phyloP scores from a whole-genome alignment of 2,888 invertebrate species.

The Phortica okadai region DNA sequence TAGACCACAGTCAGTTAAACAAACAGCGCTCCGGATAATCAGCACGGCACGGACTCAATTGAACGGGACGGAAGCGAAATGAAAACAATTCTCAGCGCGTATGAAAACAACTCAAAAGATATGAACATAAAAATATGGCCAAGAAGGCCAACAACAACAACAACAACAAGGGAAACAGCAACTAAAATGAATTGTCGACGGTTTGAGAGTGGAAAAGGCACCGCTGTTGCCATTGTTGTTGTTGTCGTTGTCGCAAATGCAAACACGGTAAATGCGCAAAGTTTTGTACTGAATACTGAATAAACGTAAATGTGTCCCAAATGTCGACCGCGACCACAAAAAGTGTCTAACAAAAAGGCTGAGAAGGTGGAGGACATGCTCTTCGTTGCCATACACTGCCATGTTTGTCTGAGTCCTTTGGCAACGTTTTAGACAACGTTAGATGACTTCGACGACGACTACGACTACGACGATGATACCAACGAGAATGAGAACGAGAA shows the following conservation, averaged over 20 bases:
- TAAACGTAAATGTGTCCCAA: conserved; percentile 69
- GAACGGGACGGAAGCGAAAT: not conserved
- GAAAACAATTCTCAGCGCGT: not conserved
- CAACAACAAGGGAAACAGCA: conserved; percentile 36
- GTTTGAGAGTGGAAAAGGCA: not conserved
- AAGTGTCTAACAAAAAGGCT: conserved; percentile 44
- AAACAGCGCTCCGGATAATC: not conserved
- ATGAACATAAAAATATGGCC: conserved; percentile 25
- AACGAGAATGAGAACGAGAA: not conserved
- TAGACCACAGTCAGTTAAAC: conserved; percentile 4
- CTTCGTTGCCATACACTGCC: conserved; percentile 8
- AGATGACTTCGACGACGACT: not conserved
- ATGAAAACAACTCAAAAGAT: conserved; percentile 1
- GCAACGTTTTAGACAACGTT: not conserved
- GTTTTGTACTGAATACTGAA: conserved; percentile 70
- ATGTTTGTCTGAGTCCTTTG: conserved; percentile 31
- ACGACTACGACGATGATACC: conserved; percentile 4
- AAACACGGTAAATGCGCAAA: conserved; percentile 52
- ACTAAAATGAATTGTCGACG: conserved; percentile 17
- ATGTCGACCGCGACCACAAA: conserved; percentile 60
- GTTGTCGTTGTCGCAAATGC: conserved; percentile 16
- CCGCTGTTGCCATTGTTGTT: conserved; percentile 1
- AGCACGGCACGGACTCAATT: not conserved
- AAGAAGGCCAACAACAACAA: conserved; percentile 21
- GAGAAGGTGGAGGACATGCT: conserved; percentile 58